Evolutionary conservation across 2,888 invertebrate genomes (phyloP).

Genomic region (Panorpa germanica): DNA sequence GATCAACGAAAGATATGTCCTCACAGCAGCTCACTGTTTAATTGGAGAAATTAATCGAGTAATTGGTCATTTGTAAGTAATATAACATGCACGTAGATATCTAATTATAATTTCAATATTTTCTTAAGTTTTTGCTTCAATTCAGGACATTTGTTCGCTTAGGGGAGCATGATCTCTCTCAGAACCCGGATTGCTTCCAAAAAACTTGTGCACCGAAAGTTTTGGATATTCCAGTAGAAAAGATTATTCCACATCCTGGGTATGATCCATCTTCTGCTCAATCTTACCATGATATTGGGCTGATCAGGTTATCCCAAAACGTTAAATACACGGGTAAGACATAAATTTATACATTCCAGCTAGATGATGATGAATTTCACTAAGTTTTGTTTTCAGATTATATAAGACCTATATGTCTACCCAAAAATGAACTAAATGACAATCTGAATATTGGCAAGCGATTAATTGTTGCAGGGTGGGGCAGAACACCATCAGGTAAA

Average conservation of each 20-base stretch:
- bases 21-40: slow-evolving; percentile 11
- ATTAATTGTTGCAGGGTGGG: slow-evolving; percentile 24
- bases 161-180: slow-evolving; percentile 7
- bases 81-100: no score
- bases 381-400: slow-evolving; percentile 16
- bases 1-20: slow-evolving; percentile 10
- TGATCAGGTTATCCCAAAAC: slow-evolving; percentile 17
- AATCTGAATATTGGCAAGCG: slow-evolving; percentile 16
- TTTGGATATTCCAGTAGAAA: slow-evolving; percentile 17
- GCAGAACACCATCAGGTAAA: slow-evolving; percentile 12
- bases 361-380: not conserved
- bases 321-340: slow-evolving; percentile 16
- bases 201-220: slow-evolving; percentile 17
- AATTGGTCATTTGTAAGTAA: slow-evolving; percentile 1
- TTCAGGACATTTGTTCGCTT: slow-evolving; percentile 7
- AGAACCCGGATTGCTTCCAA: slow-evolving; percentile 5
- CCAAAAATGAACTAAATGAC: slow-evolving; percentile 13
- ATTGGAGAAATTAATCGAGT: not conserved
- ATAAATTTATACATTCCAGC: slow-evolving; percentile 4
- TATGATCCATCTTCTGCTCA: slow-evolving; percentile 16
- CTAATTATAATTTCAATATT: slow-evolving; percentile 1
- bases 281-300: slow-evolving; percentile 22
- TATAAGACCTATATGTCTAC: slow-evolving; percentile 20
- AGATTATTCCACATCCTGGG: slow-evolving; percentile 17
- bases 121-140: not conserved